Conservation (phyloP, 2,113 vertebrate species). For the Orycteropus afer region DNA sequence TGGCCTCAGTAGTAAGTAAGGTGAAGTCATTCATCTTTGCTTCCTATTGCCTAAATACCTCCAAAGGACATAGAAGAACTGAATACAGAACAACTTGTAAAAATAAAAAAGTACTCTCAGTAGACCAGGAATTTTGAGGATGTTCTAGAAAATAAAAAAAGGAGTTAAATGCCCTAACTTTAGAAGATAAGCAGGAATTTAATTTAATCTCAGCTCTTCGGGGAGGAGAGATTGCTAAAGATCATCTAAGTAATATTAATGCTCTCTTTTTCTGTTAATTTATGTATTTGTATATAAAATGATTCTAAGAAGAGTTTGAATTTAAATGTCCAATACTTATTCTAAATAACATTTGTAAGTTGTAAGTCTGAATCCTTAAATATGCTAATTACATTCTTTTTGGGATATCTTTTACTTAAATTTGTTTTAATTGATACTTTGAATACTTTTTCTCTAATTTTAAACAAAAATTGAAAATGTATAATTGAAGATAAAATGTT, state of each 20-base stretch:
- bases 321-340: constrained; percentile 17
- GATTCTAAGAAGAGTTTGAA: constrained; percentile 1
- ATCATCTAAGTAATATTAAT: neutral
- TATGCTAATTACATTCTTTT: constrained; percentile 14
- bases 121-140: constrained; percentile 18
- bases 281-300: neutral
- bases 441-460: neutral
- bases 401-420: neutral
- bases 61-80: neutral
- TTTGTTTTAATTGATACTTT: constrained; percentile 22
- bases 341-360: constrained; percentile 11
- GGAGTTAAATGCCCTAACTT: neutral
- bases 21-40: too few species aligned
- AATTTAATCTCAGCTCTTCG: neutral
- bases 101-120: neutral
- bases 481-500: neutral
- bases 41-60: neutral
- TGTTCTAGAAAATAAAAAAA: constrained; percentile 6
- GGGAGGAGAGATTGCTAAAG: neutral
- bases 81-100: neutral
- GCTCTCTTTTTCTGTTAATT: neutral
- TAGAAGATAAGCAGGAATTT: neutral
- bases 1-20: neutral
- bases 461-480: neutral
- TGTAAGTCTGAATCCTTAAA: neutral